Evolutionary conservation across 2,113 vertebrate species (phyloP), one percentile per base, ranked within the genome.

Genomic region (Labeo rohita): DNA sequence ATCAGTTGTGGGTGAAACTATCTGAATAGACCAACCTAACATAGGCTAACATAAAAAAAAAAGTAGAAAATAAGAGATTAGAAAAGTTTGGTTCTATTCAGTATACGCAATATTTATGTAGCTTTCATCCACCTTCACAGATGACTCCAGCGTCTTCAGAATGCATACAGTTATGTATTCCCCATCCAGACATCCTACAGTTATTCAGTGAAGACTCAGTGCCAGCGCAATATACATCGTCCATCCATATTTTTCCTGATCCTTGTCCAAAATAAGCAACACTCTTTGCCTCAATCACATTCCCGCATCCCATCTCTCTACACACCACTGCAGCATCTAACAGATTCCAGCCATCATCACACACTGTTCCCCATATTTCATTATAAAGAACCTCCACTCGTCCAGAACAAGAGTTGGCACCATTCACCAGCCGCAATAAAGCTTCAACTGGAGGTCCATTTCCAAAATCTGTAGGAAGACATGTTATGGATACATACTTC

Each of bases 371-470:
- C 85, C 85, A 81, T 6, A 0, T 1, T 8, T 15, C 66, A 61
- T 39, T 11, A 61, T 43, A 5, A 13, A 65, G 16, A 77, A 87
- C 59, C 59, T 83, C 85, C 80, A 83, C 85, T 86, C 85, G 8
- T 21, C 85, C 85, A 75, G 79, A 79, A 47, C 85, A 86, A 16
- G 1, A 43, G 13, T 1, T 3, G 0, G 1, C 0, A n/a, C 76
- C 76, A 28, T 75, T 52, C 28, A 76, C 43, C 56, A 87, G 6
- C 80, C 85, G 23, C 21, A 86, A 6, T n/a, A 21, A 5, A n/a
- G 50, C 6, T 50, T 66, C 16, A 1, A 34, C 80, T 21, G 45
- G 45, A 68, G n/a, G 8, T 50, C 10, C 34, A 56, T 72, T 52
- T 72, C 28, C 16, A 1, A 72, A 83, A 39, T 54, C 47, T 72